Evolutionary conservation across 1,140 invertebrate species (phyloP).

Genomic region (Mactra quadrangularis): DNA sequence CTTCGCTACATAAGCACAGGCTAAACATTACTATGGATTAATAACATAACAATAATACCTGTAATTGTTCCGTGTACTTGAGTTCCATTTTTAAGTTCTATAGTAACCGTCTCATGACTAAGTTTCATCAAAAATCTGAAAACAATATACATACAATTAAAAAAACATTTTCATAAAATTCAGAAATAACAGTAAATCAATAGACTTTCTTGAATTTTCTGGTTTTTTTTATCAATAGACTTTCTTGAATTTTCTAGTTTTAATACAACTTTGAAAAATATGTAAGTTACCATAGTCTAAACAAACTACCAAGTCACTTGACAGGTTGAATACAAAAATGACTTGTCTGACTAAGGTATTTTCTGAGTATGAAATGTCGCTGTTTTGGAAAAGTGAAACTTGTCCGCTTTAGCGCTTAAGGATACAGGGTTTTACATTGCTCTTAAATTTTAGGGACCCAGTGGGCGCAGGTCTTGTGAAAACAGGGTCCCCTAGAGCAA

Average conservation of each 20-base stretch:
- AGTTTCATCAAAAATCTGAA: constrained; percentile 99
- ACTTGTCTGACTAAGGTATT: too few relatives aligned
- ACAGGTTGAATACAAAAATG: too few relatives aligned
- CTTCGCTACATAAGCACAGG: too few relatives aligned
- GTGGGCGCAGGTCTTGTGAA: too few relatives aligned
- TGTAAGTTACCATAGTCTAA: background rate
- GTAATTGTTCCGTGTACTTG: constrained; percentile 98
- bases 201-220: background rate
- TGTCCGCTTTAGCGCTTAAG: too few relatives aligned
- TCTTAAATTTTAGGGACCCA: too few relatives aligned
- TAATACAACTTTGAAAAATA: background rate
- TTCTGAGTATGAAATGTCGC: too few relatives aligned
- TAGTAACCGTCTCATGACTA: constrained; percentile 99
- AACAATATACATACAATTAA: background rate
- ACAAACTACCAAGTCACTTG: background rate
- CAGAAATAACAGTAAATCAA: background rate
- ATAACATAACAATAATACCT: too few relatives aligned
- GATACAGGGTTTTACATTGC: too few relatives aligned
- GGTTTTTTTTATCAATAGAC: background rate
- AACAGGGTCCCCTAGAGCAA: too few relatives aligned
- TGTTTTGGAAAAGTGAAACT: too few relatives aligned
- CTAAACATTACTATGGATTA: too few relatives aligned
- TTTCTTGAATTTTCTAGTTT: background rate
- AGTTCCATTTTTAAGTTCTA: constrained; percentile 99
- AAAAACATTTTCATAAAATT: background rate